Evolutionary conservation across 2,888 invertebrate genomes (phyloP), one percentile per base, ranked within the genome.

Genomic region (Agrotis puta): DNA sequence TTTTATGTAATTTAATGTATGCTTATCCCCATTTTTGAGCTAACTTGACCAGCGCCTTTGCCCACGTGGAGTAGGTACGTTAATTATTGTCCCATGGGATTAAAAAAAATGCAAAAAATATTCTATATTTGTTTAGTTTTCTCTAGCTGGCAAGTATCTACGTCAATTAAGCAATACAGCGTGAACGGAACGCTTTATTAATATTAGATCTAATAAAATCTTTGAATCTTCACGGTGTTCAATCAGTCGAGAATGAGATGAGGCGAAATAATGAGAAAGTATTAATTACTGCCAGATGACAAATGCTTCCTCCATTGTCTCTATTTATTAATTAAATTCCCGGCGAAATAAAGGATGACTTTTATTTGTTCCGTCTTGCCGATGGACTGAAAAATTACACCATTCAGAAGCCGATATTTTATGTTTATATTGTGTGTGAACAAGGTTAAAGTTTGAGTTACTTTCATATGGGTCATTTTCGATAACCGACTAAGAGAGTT

Each of bases 261-360:
- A 63, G 9, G n/a, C 45, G 27, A 50, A 64, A 67, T 74, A 77
- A 72, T 72, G 51, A 64, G 50, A 58, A 65, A 73, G 56, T 54
- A 66, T 74, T 61, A 1, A 53, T 74, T 74, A 67, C 51, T 47
- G 64, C 39, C 63, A 50, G 54, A 61, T 73, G 56, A 68, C 57
- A 73, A 79, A 70, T 67, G 43, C 53, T 77, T 71, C 20, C 43
- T 13, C n/a, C 43, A 13, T 57, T 39, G 27, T 43, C 27, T 62
- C 22, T 66, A 58, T 61, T 69, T 61, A 74, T 57, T 66, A 70
- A 67, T 66, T 66, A 74, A 79, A 59, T 45, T 71, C 45, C 14
- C 22, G 3, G 22, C 2, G 4, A 62, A 72, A 53, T 62, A 70
- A 47, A 61, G 51, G 45, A 61, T 72, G 22, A 20, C 16, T 51